Conservation (phyloP, 2,797 vertebrate species). For the Dermochelys coriacea region DNA sequence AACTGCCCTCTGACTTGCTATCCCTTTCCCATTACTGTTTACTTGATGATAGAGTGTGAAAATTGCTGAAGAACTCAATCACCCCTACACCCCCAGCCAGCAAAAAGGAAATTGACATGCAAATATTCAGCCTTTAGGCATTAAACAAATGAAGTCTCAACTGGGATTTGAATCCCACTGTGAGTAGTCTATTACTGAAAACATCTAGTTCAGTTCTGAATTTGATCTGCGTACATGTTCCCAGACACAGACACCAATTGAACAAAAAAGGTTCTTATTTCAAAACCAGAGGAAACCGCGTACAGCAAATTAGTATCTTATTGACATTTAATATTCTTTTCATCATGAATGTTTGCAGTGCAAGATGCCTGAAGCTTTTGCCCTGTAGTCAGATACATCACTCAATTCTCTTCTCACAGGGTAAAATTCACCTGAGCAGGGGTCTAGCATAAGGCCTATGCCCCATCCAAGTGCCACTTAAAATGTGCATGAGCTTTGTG, state of each 20-base stretch:
- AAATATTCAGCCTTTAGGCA: background rate
- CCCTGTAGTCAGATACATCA: background rate
- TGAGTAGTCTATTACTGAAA: background rate
- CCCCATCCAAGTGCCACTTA: background rate
- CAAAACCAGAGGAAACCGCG: background rate
- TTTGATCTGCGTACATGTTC: background rate
- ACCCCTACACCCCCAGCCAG: fast-evolving
- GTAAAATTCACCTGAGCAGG: background rate
- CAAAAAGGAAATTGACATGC: fast-evolving
- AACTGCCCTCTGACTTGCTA: fast-evolving
- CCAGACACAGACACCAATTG: background rate
- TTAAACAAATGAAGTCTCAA: conserved; percentile 13
- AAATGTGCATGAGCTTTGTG: background rate
- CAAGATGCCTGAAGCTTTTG: background rate
- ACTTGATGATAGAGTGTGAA: background rate
- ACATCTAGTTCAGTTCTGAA: background rate
- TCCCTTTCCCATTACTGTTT: background rate
- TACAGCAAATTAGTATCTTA: background rate
- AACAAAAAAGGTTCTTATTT: background rate
- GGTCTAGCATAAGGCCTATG: background rate
- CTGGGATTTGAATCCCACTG: background rate
- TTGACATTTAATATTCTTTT: background rate
- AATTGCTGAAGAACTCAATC: background rate
- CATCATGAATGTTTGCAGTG: background rate
- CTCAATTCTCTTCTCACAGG: background rate